Percentiles rank a stretch among this genome's conserved stretches.
Evolutionary conservation across 2,888 invertebrate species (phyloP).

Genomic region (Eupithecia exiguata): DNA sequence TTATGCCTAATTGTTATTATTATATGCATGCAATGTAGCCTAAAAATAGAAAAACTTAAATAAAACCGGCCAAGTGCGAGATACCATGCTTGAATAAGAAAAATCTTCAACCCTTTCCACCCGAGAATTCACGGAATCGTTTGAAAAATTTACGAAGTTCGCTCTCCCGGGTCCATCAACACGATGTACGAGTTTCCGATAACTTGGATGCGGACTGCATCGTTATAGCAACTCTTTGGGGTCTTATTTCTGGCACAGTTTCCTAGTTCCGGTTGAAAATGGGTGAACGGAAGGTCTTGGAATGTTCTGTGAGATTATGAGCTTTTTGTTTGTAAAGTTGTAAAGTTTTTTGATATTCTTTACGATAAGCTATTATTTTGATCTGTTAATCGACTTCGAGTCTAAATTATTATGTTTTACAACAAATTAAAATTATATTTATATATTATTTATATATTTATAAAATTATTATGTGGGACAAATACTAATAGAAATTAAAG

Average conservation of each 20-base stretch:
- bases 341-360: not conserved
- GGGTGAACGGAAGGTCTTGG: not conserved
- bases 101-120: not conserved
- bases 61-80: too few relatives aligned
- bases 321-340: not conserved
- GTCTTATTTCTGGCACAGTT: slow-evolving; percentile 24
- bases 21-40: too few relatives aligned
- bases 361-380: not conserved
- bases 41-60: too few relatives aligned
- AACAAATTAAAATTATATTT: too few relatives aligned
- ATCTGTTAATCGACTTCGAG: too few relatives aligned
- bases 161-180: slow-evolving; percentile 37
- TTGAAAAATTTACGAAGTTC: slow-evolving; percentile 37
- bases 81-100: not conserved
- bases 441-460: too few relatives aligned
- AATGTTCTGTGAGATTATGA: not conserved
- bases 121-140: not conserved
- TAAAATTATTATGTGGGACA: too few relatives aligned
- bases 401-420: too few relatives aligned
- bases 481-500: too few relatives aligned
- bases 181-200: slow-evolving; percentile 42
- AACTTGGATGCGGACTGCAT: slow-evolving; percentile 35
- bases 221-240: slow-evolving; percentile 33
- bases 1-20: too few relatives aligned
- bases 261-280: slow-evolving; percentile 1